Conservation (phyloP, 2,888 invertebrate genomes). For the Trachelus iudaicus region DNA sequence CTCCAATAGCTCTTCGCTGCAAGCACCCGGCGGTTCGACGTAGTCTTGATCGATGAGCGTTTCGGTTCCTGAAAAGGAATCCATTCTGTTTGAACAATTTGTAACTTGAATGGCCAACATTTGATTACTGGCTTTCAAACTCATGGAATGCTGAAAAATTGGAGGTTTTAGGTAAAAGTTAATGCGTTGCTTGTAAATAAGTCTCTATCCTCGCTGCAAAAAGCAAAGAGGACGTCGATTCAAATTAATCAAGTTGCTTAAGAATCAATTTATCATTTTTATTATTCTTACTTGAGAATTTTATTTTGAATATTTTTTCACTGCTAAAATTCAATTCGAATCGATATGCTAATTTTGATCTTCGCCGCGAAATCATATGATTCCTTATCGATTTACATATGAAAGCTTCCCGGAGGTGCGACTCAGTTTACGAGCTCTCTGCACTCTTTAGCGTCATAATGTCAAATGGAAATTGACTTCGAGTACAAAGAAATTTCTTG, state of each 20-base stretch:
- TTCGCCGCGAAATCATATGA: not conserved
- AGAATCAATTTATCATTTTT: no score
- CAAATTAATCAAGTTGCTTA: rapidly evolving
- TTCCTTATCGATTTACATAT: not conserved
- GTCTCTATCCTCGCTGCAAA: no score
- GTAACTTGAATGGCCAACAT: not conserved
- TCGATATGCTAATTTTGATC: not conserved
- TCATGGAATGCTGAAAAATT: not conserved
- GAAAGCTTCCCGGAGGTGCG: not conserved
- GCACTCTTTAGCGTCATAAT: not conserved
- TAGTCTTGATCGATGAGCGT: not conserved
- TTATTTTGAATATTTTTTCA: no score
- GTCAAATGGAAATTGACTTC: not conserved
- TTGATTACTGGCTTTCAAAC: not conserved
- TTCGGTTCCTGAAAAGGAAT: not conserved
- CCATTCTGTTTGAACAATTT: not conserved
- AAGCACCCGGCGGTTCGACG: not conserved
- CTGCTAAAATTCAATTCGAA: not conserved
- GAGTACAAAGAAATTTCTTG: not conserved
- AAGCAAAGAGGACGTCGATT: not conserved
- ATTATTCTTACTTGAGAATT: no score
- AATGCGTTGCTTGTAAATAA: no score
- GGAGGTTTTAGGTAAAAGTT: not conserved
- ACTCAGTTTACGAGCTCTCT: not conserved
- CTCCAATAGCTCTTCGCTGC: not conserved